Conservation (phyloP, 1,140 invertebrate genomes). For the Hesperophylax magnus region DNA sequence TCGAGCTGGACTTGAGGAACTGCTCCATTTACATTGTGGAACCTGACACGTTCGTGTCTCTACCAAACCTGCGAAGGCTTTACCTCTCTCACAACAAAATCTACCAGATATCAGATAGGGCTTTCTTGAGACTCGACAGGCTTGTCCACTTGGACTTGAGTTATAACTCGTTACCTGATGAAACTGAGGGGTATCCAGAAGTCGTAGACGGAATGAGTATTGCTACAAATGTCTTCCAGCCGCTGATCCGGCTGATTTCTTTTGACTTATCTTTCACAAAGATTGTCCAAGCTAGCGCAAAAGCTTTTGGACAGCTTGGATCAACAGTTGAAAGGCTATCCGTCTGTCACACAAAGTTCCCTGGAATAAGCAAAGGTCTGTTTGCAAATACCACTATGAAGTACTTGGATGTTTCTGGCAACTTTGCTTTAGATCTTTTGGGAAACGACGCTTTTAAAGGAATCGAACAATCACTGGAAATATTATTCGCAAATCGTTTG, state of each 20-base stretch:
- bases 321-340: constrained; percentile 66
- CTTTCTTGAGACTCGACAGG: constrained; percentile 63
- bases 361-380: constrained; percentile 59
- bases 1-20: constrained; percentile 71
- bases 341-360: constrained; percentile 68
- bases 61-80: constrained; percentile 65
- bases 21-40: constrained; percentile 69
- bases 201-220: constrained; percentile 60
- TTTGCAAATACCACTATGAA: constrained; percentile 66
- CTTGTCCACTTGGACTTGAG: constrained; percentile 71
- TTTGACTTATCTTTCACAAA: constrained; percentile 70
- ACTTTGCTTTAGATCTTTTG: constrained; percentile 62
- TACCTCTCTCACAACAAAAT: constrained; percentile 72
- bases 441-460: constrained; percentile 61
- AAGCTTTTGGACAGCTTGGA: constrained; percentile 62
- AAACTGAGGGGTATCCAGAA: constrained; percentile 51
- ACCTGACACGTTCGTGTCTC: constrained; percentile 63
- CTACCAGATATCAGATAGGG: constrained; percentile 61
- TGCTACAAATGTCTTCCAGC: constrained; percentile 61
- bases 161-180: constrained; percentile 63
- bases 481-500: constrained; percentile 67
- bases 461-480: constrained; percentile 64
- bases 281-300: constrained; percentile 62
- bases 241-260: constrained; percentile 63
- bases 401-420: constrained; percentile 71